Evolutionary conservation across 2,797 vertebrate genomes (phyloP).

Genomic region (Acanthis flammea): DNA sequence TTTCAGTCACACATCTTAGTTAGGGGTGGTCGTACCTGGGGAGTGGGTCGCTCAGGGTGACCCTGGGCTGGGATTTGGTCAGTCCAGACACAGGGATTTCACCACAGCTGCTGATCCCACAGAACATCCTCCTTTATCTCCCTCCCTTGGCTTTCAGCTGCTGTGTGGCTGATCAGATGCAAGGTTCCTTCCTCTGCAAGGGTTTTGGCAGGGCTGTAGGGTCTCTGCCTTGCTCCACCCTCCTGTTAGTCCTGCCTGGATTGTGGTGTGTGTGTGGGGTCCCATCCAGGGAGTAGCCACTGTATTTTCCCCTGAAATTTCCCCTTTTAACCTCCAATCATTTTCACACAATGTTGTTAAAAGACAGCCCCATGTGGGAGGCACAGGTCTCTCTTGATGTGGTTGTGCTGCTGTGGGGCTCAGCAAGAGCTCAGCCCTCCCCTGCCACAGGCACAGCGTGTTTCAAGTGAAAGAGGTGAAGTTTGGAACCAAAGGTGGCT

Average conservation of each 20-base stretch:
- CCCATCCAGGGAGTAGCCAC: neutral
- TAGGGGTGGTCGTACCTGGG: fast-evolving
- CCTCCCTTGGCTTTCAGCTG: neutral
- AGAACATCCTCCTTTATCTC: too few species aligned
- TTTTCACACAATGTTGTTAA: fast-evolving
- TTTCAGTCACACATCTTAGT: neutral
- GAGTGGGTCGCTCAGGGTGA: neutral
- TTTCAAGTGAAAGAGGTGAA: neutral
- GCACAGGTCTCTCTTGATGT: fast-evolving
- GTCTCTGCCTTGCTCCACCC: neutral
- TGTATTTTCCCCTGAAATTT: neutral
- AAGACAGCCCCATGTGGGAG: fast-evolving
- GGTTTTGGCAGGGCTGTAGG: neutral
- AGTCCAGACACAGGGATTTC: neutral
- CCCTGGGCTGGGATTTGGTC: neutral
- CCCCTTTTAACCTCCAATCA: too few species aligned
- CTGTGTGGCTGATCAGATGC: neutral
- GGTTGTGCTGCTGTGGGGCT: neutral
- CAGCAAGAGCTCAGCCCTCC: neutral
- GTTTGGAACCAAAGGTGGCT: neutral
- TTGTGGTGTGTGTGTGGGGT: fast-evolving
- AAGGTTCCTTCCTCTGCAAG: neutral
- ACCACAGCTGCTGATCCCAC: too few species aligned
- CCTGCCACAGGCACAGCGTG: fast-evolving
- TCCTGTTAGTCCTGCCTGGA: neutral